Base-by-base conservation (phyloP, 2,797 vertebrate species). In the Lepus townsendii region DNA sequence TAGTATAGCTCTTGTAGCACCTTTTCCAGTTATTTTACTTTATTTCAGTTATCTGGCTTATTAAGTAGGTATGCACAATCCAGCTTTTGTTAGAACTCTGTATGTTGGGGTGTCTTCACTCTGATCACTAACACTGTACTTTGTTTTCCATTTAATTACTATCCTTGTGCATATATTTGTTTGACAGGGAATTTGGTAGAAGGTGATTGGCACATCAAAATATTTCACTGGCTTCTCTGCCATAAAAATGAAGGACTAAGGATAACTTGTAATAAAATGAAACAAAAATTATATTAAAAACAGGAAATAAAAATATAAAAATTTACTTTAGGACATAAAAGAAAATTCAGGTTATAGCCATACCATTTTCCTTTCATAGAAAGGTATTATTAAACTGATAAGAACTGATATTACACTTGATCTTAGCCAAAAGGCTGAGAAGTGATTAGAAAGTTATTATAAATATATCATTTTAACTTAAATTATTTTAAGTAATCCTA, bases 301-400 rank as follows among this genome's bases (percentile, higher is more conserved):
- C 19, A 57, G 16, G 2, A 68, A 65, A 73, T 63, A 66, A 76
- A 84, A 76, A 14, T 47, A 32, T 75, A 47, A 26, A 47, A 87
- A 75, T 62, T 38, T 27, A 76, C 7, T 32, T 91, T 32, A 76
- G 71, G 13, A 66, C 26, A 68, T 76, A 57, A 86, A 42, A 42
- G 63, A 89, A 84, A 79, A 86, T 24, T 86, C 52, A 69, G 13
- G 17, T 72, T 42, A 75, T 26, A 77, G 30, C 14, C 22, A 60
- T 47, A 52, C 32, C 52, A 78, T 65, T 88, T 80, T 88, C 27
- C 69, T 80, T 93, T 72, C 10, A 60, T 76, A 68, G 84, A 88
- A 88, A 65, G 32, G 32, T 42, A 57, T 57, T 42, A 42, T 42
- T 42, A 42, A 42, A 42, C 42, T 42, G 42, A 7, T 42, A 42